These are phyloP conservation scores for Atta texana DNA, from an alignment of 1,140 invertebrate species.

Conservation along the genomic window DNA sequence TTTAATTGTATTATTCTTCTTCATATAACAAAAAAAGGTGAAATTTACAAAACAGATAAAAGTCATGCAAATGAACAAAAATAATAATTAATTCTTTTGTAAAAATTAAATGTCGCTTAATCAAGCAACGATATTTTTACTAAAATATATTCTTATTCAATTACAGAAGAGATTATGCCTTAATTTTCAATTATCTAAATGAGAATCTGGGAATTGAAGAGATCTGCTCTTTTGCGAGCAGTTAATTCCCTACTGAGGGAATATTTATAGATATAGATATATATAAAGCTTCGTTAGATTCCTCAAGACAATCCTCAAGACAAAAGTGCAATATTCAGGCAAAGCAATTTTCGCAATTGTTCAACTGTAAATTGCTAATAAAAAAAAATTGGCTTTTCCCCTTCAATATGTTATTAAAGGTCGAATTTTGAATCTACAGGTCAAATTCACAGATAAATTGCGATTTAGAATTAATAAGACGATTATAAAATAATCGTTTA, in stretches of 20 bases:
- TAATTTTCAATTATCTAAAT: conserved; percentile 37
- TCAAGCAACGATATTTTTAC: background rate
- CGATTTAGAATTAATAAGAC: too few relatives aligned
- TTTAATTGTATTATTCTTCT: too few relatives aligned
- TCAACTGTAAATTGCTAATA: background rate
- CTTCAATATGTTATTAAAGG: background rate
- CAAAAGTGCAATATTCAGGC: background rate
- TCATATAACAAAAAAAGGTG: background rate
- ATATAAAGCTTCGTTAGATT: background rate
- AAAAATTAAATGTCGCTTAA: background rate
- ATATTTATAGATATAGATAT: conserved; percentile 28
- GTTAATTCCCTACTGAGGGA: background rate
- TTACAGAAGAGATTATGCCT: conserved; percentile 10
- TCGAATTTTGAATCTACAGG: too few relatives aligned
- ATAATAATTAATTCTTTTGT: background rate
- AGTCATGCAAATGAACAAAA: background rate
- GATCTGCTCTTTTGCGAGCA: background rate
- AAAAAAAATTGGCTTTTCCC: background rate
- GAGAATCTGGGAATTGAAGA: conserved; percentile 12
- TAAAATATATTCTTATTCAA: conserved; percentile 23
- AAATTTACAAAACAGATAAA: background rate
- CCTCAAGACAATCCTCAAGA: background rate
- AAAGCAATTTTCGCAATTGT: background rate
- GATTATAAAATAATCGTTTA: too few relatives aligned
- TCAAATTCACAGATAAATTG: too few relatives aligned